These are phyloP conservation scores for Drosophila athabasca DNA, from an alignment of 1,140 invertebrate genomes.

Conservation along the genomic window DNA sequence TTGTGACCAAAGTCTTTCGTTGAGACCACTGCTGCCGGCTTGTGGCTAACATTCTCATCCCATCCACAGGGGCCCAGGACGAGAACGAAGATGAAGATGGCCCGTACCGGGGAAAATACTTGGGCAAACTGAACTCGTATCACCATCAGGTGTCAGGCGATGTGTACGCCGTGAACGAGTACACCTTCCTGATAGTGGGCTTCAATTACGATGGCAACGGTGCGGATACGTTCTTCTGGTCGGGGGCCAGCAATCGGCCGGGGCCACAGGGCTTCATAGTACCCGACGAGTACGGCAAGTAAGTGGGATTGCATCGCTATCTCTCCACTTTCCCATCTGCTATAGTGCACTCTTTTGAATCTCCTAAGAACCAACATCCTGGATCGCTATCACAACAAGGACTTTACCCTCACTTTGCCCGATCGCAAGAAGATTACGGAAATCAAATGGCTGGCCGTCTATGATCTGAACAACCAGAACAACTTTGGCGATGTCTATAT, in stretches of 20 bases:
- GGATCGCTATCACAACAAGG: conserved; percentile 92
- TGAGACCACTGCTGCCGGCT: conserved; percentile 4
- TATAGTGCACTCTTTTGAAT: not conserved
- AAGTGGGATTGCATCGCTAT: conserved; percentile 75
- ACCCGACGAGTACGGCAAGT: conserved; percentile 94
- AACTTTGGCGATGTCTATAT: conserved; percentile 96
- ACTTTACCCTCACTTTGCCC: conserved; percentile 92
- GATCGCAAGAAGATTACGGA: conserved; percentile 94
- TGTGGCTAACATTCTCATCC: not conserved
- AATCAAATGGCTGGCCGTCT: conserved; percentile 95
- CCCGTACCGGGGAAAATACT: conserved; percentile 90
- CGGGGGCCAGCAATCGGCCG: conserved; percentile 92
- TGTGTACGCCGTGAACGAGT: conserved; percentile 95
- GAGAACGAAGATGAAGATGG: conserved; percentile 87
- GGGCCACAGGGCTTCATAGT: conserved; percentile 96
- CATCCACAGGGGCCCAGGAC: conserved; percentile 42
- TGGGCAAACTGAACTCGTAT: conserved; percentile 95
- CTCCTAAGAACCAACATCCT: conserved; percentile 91
- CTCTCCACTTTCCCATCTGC: not conserved
- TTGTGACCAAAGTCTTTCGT: conserved; percentile 28
- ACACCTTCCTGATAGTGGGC: conserved; percentile 90
- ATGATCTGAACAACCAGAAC: conserved; percentile 93
- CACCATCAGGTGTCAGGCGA: conserved; percentile 94
- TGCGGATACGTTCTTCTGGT: conserved; percentile 96
- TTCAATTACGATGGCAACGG: conserved; percentile 97